Evolutionary conservation across 2,797 vertebrate genomes (phyloP), one percentile per base, ranked within the genome.

Genomic region (Sebastes reedi): DNA sequence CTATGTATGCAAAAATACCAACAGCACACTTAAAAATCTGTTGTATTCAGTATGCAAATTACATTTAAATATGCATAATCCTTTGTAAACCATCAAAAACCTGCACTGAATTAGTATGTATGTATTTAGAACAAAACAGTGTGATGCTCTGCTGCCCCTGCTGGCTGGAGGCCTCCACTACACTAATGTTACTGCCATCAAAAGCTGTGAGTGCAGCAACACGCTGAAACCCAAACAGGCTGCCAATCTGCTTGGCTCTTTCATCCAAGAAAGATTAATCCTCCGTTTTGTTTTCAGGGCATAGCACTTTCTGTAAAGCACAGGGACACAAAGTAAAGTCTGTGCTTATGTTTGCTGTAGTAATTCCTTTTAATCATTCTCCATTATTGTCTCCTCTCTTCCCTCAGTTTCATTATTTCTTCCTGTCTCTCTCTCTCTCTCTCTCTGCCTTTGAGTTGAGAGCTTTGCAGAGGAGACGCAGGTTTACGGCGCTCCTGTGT

Each of bases 251-350:
- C 30, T 65, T 58, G 58, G 32, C 67, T 82, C 73, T 27, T 27
- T 36, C 62, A 65, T 78, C 73, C 82, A 73, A 83, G 54, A 87
- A 82, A 88, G 36, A 78, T 82, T 46, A 56, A 80, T 87, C 82
- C 86, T 66, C 62, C 68, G 58, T 84, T 91, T 87, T 77, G 79
- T 89, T 78, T 76, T 75, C 70, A 80, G 42, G 75, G 61, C 46
- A 24, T 60, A 59, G 59, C 74, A 61, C 54, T 72, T 60, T 66
- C 50, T 67, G 66, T 83, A 71, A 72, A 77, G 75, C 65, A 67
- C 22, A 22, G 58, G n/a, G 71, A 76, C 58, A 50, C 62, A 61
- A 67, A 58, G 68, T 65, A 54, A 70, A 56, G 50, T 39, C 8
- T 58, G 27, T 64, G 67, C 70, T 84, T 56, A 52, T 73, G 60